Evolutionary conservation across 2,888 invertebrate species (phyloP).

Genomic region (Acronicta aceris): DNA sequence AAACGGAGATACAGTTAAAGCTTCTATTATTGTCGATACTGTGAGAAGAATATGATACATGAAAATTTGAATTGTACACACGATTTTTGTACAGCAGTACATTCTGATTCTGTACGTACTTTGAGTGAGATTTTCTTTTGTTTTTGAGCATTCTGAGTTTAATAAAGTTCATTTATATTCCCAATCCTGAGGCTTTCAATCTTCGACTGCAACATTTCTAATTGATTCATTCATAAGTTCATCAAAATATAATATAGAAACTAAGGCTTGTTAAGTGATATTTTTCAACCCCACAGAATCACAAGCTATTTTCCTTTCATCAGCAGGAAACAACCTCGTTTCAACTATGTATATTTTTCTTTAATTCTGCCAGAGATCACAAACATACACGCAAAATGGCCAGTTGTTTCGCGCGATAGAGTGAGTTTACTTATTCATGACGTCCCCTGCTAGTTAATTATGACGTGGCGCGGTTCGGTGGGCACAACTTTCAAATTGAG

Average conservation of each 20-base stretch:
- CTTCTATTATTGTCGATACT: neutral
- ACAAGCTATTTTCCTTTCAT: slow-evolving; percentile 27
- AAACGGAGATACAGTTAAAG: neutral
- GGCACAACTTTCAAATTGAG: slow-evolving; percentile 81
- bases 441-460: slow-evolving; percentile 76
- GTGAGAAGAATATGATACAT: slow-evolving; percentile 3
- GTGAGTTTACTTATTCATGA: slow-evolving; percentile 78
- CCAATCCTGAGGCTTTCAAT: too few species aligned
- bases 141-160: too few species aligned
- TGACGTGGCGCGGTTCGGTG: slow-evolving; percentile 66
- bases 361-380: slow-evolving; percentile 35
- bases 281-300: neutral
- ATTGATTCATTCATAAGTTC: too few species aligned
- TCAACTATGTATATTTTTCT: slow-evolving; percentile 39
- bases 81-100: too few species aligned
- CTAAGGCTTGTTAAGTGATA: too few species aligned
- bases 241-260: too few species aligned
- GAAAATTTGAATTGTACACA: too few species aligned
- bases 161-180: too few species aligned
- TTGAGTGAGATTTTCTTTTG: too few species aligned
- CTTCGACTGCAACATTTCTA: too few species aligned
- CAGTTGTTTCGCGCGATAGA: slow-evolving; percentile 53
- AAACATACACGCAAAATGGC: slow-evolving; percentile 30
- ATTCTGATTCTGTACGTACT: too few species aligned
- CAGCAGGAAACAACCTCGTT: slow-evolving; percentile 26